These are phyloP conservation scores for Deroplatys truncata DNA, from an alignment of 2,888 invertebrate species.

Conservation along the genomic window DNA sequence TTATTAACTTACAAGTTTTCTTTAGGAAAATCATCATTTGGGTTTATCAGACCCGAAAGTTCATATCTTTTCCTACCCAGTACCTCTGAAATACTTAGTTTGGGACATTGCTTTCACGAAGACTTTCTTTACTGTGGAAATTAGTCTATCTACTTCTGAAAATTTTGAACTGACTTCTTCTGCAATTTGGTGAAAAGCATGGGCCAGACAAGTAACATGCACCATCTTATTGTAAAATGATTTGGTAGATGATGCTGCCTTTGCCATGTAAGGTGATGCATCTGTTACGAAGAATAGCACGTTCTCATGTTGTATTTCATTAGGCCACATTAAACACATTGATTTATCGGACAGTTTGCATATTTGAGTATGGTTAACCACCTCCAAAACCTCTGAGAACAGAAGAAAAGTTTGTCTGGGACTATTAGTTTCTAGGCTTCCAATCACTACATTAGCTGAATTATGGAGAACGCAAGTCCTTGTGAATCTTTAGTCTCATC, in stretches of 20 bases:
- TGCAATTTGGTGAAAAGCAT: neutral
- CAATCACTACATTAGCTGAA: neutral
- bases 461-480: neutral
- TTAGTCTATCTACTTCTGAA: neutral
- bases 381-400: neutral
- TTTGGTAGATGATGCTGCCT: neutral
- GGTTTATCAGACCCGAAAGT: no score
- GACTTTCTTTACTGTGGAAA: neutral
- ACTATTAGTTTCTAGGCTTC: neutral
- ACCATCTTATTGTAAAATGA: neutral
- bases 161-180: neutral
- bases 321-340: neutral
- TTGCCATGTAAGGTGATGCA: neutral
- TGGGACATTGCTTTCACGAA: neutral
- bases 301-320: neutral
- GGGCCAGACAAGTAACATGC: neutral
- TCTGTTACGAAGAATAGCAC: neutral
- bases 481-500: neutral
- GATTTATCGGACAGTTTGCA: neutral
- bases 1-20: no score
- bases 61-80: no score
- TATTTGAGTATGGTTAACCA: neutral
- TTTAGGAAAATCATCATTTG: no score
- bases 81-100: neutral
- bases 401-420: neutral